A percentile compares a stretch with the other conserved stretches of the same genome.
phyloP scores from a whole-genome alignment of 2,113 vertebrate species.

The Semicossyphus pulcher region DNA sequence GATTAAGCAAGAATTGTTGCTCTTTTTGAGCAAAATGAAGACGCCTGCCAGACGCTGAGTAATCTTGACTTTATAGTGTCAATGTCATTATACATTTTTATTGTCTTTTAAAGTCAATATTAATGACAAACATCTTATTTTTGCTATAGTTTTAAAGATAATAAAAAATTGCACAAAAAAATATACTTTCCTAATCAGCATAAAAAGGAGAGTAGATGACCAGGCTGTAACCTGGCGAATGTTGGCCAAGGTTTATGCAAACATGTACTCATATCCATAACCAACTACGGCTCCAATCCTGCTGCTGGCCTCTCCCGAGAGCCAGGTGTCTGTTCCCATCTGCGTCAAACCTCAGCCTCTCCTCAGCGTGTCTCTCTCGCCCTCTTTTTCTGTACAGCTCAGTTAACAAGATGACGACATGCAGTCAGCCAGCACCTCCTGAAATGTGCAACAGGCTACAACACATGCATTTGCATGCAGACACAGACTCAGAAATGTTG shows the following conservation, averaged over 20 bases:
- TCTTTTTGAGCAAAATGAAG: constrained; percentile 6
- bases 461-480: neutral
- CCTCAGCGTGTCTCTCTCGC: neutral
- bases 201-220: constrained; percentile 3
- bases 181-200: constrained; percentile 1
- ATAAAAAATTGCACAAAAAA: constrained; percentile 11
- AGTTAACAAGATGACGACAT: constrained; percentile 29
- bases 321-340: constrained; percentile 73
- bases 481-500: neutral
- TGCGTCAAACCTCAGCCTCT: constrained; percentile 57
- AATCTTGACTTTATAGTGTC: neutral
- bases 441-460: neutral
- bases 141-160: neutral
- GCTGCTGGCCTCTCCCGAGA: constrained; percentile 58
- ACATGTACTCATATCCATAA: constrained; percentile 63
- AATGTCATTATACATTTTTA: neutral
- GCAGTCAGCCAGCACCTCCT: constrained; percentile 18
- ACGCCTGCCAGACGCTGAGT: neutral
- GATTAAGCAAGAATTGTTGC: constrained; percentile 28
- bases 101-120: constrained; percentile 7
- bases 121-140: constrained; percentile 19
- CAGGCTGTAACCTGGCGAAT: constrained; percentile 45
- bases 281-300: constrained; percentile 48
- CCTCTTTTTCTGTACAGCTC: constrained; percentile 19
- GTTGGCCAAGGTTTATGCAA: constrained; percentile 62